Evolutionary conservation across 2,797 vertebrate species (phyloP), one percentile per base, ranked within the genome.

Genomic region (Zenarchopterus dispar): DNA sequence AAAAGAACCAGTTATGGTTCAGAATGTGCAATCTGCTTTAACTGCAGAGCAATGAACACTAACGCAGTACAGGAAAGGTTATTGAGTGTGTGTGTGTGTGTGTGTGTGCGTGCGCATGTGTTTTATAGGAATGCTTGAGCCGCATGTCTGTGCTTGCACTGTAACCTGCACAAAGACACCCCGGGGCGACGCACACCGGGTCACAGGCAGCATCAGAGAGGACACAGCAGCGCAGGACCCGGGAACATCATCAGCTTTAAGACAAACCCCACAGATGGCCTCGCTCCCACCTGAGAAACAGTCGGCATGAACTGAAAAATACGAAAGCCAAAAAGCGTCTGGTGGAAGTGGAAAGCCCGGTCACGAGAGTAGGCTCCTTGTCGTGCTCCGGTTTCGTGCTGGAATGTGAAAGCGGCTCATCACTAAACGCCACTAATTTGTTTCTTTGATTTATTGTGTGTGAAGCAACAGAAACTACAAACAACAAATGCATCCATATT

Each of bases 101-200:
- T n/a, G n/a, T n/a, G n/a, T n/a, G n/a, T n/a, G n/a, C n/a, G n/a
- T n/a, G n/a, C n/a, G n/a, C n/a, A n/a, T n/a, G n/a, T n/a, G n/a
- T 24, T 31, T 67, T 7, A 6, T 41, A 62, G 78, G 82, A 84
- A 88, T 84, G 75, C 66, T 16, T 75, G 67, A 77, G 70, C 48
- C 65, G 62, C 82, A 68, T 77, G 89, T 53, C 73, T 16, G 21
- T 42, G 55, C 88, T 73, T 70, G 88, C 62, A 57, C 57, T 62
- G 73, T 67, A 77, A 80, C 77, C 77, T 73, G 69, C 75, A 69
- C 58, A 69, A 21, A 75, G 52, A 60, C 44, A 65, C 61, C 58
- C 67, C 0, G 41, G 17, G 41, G 63, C 42, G 22, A 18, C 43
- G 47, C 52, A 51, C 53, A 70, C 43, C 39, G 33, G 64, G 68